Percentiles rank a stretch among this genome's conserved stretches.
These are phyloP conservation scores for Characodon lateralis DNA, from an alignment of 2,797 vertebrate species.

Conservation along the genomic window DNA sequence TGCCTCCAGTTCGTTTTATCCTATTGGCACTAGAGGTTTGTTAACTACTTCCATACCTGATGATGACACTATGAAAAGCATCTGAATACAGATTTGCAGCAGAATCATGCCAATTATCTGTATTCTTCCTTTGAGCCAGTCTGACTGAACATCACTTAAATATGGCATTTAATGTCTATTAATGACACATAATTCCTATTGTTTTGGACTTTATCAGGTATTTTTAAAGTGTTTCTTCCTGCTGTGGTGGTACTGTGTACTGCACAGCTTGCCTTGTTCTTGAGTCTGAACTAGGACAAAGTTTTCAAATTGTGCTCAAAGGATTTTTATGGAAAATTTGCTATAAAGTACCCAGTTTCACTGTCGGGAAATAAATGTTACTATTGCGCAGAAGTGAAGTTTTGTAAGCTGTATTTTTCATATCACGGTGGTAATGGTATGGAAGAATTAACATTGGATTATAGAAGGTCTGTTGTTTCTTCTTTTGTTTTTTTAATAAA, in stretches of 20 bases:
- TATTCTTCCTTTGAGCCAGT: constrained; percentile 32
- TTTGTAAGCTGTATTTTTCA: constrained; percentile 52
- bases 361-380: constrained; percentile 26
- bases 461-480: constrained; percentile 24
- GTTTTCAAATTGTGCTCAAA: constrained; percentile 50
- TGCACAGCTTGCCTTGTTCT: constrained; percentile 55
- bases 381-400: constrained; percentile 16
- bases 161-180: constrained; percentile 35
- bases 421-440: constrained; percentile 39
- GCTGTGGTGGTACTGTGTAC: constrained; percentile 79
- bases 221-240: constrained; percentile 46
- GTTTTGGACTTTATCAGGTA: constrained; percentile 36
- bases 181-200: constrained; percentile 22
- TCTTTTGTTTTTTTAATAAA: constrained; percentile 22
- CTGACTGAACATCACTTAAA: constrained; percentile 40
- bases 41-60: constrained; percentile 52
- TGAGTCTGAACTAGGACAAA: constrained; percentile 34
- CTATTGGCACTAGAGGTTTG: constrained; percentile 39
- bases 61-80: constrained; percentile 35
- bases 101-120: constrained; percentile 40
- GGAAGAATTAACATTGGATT: constrained; percentile 16
- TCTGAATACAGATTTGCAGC: constrained; percentile 36
- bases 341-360: constrained; percentile 11
- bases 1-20: constrained; percentile 45
- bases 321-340: constrained; percentile 23